Percentiles rank a stretch among this genome's conserved stretches.
Conservation (phyloP, 2,113 vertebrate species). For the Irena cyanogastra region DNA sequence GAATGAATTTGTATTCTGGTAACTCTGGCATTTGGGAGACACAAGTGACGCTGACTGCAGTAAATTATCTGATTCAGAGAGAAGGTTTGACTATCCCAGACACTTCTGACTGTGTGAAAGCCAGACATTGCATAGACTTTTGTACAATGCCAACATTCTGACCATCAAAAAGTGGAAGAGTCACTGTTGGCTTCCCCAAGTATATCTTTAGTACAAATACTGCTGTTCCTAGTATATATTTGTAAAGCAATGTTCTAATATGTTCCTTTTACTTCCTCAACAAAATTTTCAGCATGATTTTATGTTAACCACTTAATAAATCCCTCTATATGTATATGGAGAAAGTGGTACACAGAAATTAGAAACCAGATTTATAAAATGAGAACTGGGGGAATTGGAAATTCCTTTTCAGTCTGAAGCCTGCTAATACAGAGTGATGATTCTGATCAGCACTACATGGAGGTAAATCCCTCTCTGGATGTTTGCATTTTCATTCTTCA, state of each 20-base stretch:
- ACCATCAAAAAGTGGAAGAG: neutral
- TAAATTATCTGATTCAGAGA: neutral
- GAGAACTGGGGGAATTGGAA: neutral
- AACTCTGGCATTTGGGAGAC: neutral
- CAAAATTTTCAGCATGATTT: neutral
- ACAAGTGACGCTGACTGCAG: neutral
- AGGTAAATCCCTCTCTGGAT: neutral
- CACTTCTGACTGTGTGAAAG: neutral
- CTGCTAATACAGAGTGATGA: neutral
- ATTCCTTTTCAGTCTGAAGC: neutral
- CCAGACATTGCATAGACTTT: neutral
- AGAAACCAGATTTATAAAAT: neutral
- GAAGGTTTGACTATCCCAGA: neutral
- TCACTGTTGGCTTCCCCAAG: neutral
- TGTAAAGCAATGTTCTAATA: neutral
- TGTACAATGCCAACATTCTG: neutral
- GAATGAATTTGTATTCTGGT: neutral
- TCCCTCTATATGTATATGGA: neutral
- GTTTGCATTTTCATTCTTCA: neutral
- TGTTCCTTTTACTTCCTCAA: neutral
- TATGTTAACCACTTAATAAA: neutral
- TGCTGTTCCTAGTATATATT: neutral
- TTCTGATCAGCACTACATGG: neutral
- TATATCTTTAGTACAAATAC: neutral
- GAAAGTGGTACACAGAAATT: neutral